Evolutionary conservation across 92 coral and sea anemone species (phyloP).

Genomic region (Siderastrea siderea): DNA sequence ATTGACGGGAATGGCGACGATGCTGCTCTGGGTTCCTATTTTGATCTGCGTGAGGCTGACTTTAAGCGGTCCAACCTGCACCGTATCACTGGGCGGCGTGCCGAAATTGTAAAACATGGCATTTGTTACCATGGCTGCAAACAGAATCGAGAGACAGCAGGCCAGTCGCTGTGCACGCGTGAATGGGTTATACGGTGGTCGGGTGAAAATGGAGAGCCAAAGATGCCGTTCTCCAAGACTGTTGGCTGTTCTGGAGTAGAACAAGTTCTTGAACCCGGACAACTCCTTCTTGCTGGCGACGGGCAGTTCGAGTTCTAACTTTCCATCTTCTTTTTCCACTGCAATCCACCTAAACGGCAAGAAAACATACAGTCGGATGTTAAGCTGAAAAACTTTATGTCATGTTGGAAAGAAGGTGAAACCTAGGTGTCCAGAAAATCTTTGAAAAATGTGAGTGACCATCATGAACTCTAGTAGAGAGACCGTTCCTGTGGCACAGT

Average conservation of each 20-base stretch:
- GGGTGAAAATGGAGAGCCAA: constrained; percentile 87
- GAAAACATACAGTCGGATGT: neutral
- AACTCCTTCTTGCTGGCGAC: constrained; percentile 80
- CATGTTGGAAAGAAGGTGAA: neutral
- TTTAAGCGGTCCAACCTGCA: constrained; percentile 87
- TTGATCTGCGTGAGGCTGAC: constrained; percentile 89
- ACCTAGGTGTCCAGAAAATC: too few species aligned
- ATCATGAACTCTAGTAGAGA: too few species aligned
- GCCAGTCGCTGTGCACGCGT: constrained; percentile 87
- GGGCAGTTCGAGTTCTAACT: constrained; percentile 70
- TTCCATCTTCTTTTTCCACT: constrained; percentile 85
- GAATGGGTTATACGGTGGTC: constrained; percentile 90
- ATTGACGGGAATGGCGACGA: constrained; percentile 90
- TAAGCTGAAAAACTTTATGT: neutral
- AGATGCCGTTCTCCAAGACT: constrained; percentile 88
- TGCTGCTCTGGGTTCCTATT: constrained; percentile 92
- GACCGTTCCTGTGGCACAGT: too few species aligned
- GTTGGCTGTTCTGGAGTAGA: constrained; percentile 79
- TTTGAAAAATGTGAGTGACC: too few species aligned
- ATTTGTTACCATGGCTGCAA: constrained; percentile 92
- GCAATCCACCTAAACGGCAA: constrained; percentile 75
- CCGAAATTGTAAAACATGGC: constrained; percentile 96
- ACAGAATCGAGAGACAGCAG: constrained; percentile 84
- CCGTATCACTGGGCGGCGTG: constrained; percentile 77
- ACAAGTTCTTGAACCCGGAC: constrained; percentile 82